Percentiles rank a stretch among this genome's conserved stretches.
phyloP scores from a whole-genome alignment of 2,113 vertebrate genomes.

The Butorides virescens region DNA sequence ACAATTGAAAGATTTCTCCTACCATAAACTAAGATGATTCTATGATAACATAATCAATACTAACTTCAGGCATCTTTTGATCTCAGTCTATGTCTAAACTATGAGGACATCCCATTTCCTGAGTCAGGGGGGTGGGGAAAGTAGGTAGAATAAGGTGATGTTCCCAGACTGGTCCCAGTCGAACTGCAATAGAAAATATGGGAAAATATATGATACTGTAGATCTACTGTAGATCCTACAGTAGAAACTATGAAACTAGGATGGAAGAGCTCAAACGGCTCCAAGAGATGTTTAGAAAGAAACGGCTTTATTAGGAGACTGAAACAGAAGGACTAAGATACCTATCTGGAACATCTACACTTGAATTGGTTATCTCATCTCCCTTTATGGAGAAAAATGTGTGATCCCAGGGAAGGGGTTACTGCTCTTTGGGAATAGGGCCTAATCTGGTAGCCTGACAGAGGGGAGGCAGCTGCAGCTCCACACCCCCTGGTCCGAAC shows the following conservation, averaged over 20 bases:
- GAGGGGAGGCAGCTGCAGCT: background rate
- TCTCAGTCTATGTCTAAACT: background rate
- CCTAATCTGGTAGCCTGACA: background rate
- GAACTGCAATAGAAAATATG: background rate
- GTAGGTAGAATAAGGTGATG: background rate
- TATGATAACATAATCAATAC: background rate
- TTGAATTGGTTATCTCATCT: background rate
- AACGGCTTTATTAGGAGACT: background rate
- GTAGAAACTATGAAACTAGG: background rate
- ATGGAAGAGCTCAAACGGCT: background rate
- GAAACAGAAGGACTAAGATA: background rate
- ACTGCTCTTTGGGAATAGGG: background rate
- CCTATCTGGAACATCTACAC: background rate
- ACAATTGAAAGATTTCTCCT: background rate
- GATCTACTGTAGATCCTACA: background rate
- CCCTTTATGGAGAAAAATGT: background rate
- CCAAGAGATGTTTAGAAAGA: background rate
- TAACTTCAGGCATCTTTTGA: background rate
- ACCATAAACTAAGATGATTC: background rate
- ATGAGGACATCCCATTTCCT: background rate
- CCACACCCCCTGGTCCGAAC: background rate
- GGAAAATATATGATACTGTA: background rate
- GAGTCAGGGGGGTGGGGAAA: background rate
- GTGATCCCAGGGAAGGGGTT: background rate
- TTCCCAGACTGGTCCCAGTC: background rate